Evolutionary conservation across 2,113 vertebrate species (phyloP).

Genomic region (Ramphastos sulfuratus): DNA sequence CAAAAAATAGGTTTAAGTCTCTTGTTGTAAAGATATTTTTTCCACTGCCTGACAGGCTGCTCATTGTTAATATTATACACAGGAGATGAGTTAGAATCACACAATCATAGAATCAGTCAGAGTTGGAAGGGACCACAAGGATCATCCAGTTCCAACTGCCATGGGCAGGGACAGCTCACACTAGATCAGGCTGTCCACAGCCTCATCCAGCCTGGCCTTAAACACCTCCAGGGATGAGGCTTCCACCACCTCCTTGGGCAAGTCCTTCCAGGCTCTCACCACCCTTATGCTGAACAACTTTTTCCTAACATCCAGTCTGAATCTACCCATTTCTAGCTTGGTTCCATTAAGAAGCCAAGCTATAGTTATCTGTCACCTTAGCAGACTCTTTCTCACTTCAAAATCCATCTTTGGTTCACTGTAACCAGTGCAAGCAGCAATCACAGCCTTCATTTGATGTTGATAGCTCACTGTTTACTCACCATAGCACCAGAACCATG

Average conservation of each 20-base stretch:
- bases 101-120: no score
- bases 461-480: not conserved
- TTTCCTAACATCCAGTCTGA: no score
- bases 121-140: no score
- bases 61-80: not conserved
- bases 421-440: not conserved
- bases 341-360: not conserved
- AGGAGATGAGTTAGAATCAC: not conserved
- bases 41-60: not conserved
- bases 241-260: no score
- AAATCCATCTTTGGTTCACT: not conserved
- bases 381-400: not conserved
- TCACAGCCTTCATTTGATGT: not conserved
- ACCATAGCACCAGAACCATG: not conserved
- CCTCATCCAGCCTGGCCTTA: no score
- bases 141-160: no score
- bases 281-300: no score
- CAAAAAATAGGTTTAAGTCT: not conserved
- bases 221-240: no score
- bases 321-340: no score
- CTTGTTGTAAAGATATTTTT: slow-evolving; percentile 28
- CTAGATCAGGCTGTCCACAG: no score
- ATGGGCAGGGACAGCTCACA: no score
- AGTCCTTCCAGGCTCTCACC: no score
- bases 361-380: not conserved